Evolutionary conservation across 2,797 vertebrate genomes (phyloP).

Genomic region (Naso thynnoides): DNA sequence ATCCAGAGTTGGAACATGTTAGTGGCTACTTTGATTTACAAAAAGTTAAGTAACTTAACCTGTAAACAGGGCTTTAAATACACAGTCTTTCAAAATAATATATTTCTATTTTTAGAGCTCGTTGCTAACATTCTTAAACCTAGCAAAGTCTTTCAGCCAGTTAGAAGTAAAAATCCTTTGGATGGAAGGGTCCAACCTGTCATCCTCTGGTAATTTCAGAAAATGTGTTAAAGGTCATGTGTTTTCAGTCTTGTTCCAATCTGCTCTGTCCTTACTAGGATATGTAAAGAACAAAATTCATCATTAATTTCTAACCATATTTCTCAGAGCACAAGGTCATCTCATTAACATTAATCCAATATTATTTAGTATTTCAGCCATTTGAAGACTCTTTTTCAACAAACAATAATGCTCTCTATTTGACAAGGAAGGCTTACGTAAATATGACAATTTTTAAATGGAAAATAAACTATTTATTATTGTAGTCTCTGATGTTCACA

Average conservation of each 20-base stretch:
- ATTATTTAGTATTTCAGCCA: constrained; percentile 25
- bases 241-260: constrained; percentile 21
- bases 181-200: not conserved
- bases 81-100: not conserved
- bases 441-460: too few relatives aligned
- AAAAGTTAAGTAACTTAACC: not conserved
- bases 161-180: too few relatives aligned
- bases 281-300: too few relatives aligned
- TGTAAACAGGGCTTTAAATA: too few relatives aligned
- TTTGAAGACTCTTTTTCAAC: not conserved
- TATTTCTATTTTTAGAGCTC: not conserved
- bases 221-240: constrained; percentile 13
- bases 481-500: not conserved
- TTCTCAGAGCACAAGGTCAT: constrained; percentile 6
- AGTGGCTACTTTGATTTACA: not conserved
- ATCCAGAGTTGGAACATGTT: too few relatives aligned
- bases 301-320: constrained; percentile 30
- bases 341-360: constrained; percentile 1
- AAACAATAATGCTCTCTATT: not conserved
- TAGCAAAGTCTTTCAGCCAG: constrained; percentile 8
- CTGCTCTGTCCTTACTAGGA: constrained; percentile 9
- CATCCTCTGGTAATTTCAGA: not conserved
- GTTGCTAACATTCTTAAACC: not conserved
- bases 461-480: not conserved
- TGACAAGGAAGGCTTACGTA: not conserved